Evolutionary conservation across 2,888 invertebrate genomes (phyloP), one percentile per base, ranked within the genome.

Genomic region (Rhodophaea formosa): DNA sequence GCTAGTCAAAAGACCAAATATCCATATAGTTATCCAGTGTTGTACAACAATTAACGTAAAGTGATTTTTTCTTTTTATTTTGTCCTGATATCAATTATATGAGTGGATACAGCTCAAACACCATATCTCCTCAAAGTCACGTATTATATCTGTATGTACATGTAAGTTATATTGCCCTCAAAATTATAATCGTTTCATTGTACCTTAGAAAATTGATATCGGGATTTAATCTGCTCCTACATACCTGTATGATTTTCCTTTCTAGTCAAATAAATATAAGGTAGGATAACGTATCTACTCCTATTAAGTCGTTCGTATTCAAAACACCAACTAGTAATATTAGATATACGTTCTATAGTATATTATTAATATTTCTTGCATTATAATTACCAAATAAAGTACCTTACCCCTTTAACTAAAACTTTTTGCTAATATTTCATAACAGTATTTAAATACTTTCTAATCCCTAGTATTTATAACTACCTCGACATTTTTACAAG

Each of bases 251-350:
- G n/a, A n/a, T 17, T 45, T 45, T 35, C 16, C 12, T 35, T 53
- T 51, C 35, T 14, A 43, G 43, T 23, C 44, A 42, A 58, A 52
- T 51, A 51, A 39, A 32, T 35, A 47, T 35, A 58, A 66, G 32
- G 44, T 66, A 74, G 70, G 68, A 62, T 68, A 64, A 61, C 51
- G 64, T 68, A 65, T 68, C 39, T 42, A 74, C 74, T 80, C 77
- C 79, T 82, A 77, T 77, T 60, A 76, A 79, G 79, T 73, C 66
- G 70, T 79, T 84, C 78, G 71, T 75, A 79, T 76, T 77, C 77
- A 80, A 84, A 87, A 88, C 88, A 88, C 88, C 88, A 88, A 88
- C 75, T 87, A 87, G 83, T 64, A 68, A 72, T 56, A 56, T 70
- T 82, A 82, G 77, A 68, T 51, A 61, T 76, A 80, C 59, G 62